phyloP scores from a whole-genome alignment of 2,797 vertebrate species.

The Selene dorsalis region DNA sequence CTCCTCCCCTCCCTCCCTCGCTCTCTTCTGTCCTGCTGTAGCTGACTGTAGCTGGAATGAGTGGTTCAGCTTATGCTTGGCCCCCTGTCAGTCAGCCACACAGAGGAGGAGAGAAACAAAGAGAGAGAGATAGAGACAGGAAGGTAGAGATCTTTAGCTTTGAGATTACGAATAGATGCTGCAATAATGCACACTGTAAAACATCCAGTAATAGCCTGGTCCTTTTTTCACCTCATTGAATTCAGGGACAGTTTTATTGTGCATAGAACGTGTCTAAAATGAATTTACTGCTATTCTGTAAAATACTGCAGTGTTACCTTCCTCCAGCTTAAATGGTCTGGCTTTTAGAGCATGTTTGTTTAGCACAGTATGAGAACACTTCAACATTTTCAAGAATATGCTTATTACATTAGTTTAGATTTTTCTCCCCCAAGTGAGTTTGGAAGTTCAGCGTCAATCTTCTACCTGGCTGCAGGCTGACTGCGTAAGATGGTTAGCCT shows the following conservation, averaged over 20 bases:
- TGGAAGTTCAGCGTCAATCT: not conserved
- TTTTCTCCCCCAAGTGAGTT: not conserved
- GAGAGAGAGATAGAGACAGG: not conserved
- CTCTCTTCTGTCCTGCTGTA: conserved; percentile 41
- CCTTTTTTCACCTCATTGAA: conserved; percentile 1
- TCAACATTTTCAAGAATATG: conserved; percentile 3
- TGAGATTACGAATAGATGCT: conserved; percentile 52
- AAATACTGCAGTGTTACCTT: not conserved
- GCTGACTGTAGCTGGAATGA: conserved; percentile 67
- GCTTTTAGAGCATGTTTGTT: conserved; percentile 3
- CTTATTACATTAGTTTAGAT: not conserved
- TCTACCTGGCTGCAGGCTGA: not conserved
- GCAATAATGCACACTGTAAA: conserved; percentile 42
- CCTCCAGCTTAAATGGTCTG: not conserved
- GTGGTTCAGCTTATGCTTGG: conserved; percentile 62
- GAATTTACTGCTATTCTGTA: conserved; percentile 11
- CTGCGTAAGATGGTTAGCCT: not conserved
- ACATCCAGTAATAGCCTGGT: conserved; percentile 27
- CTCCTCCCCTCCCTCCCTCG: not conserved
- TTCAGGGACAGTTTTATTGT: conserved; percentile 24
- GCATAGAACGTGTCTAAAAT: conserved; percentile 6
- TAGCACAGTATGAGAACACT: not conserved
- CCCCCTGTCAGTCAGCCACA: conserved; percentile 69
- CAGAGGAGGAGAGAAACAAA: conserved; percentile 38
- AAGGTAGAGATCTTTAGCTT: conserved; percentile 34